These are phyloP conservation scores for Drosophila mettleri DNA, from an alignment of 2,888 invertebrate species.

Conservation along the genomic window DNA sequence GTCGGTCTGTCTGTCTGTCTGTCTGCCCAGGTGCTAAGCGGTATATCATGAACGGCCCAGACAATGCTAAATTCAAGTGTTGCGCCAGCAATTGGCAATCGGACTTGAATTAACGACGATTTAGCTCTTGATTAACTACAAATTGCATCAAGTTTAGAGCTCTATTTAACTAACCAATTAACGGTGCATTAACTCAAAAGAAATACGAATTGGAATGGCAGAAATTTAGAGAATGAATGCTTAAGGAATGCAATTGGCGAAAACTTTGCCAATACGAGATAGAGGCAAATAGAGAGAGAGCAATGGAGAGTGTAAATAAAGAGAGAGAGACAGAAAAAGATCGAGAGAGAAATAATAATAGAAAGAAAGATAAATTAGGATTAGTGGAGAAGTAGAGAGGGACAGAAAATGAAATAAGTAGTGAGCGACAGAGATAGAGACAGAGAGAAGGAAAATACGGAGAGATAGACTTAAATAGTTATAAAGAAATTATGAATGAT, in stretches of 20 bases:
- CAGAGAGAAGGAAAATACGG: not conserved
- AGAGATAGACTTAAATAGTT: too few species aligned
- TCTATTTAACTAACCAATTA: slow-evolving; percentile 4
- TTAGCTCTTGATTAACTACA: slow-evolving; percentile 15
- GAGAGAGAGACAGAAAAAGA: too few species aligned
- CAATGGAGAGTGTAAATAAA: not conserved
- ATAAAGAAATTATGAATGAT: too few species aligned
- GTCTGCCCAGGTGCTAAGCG: slow-evolving; percentile 48
- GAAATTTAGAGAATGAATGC: not conserved
- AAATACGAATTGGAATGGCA: not conserved
- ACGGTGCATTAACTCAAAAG: not conserved
- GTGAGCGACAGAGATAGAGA: not conserved
- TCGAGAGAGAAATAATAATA: too few species aligned
- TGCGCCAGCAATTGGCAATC: slow-evolving; percentile 12
- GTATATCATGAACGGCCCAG: slow-evolving; percentile 24
- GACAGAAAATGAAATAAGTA: too few species aligned
- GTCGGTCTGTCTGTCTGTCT: slow-evolving; percentile 30
- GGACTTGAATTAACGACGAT: slow-evolving; percentile 9
- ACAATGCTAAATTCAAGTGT: slow-evolving; percentile 34
- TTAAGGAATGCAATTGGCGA: not conserved
- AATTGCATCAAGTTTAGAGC: slow-evolving; percentile 8
- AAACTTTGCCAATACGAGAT: too few species aligned
- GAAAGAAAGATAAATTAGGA: too few species aligned
- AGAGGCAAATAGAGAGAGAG: not conserved
- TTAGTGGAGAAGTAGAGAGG: too few species aligned